Base-by-base conservation (phyloP, 2,888 invertebrate species). In the Drosophila neonasuta region DNA sequence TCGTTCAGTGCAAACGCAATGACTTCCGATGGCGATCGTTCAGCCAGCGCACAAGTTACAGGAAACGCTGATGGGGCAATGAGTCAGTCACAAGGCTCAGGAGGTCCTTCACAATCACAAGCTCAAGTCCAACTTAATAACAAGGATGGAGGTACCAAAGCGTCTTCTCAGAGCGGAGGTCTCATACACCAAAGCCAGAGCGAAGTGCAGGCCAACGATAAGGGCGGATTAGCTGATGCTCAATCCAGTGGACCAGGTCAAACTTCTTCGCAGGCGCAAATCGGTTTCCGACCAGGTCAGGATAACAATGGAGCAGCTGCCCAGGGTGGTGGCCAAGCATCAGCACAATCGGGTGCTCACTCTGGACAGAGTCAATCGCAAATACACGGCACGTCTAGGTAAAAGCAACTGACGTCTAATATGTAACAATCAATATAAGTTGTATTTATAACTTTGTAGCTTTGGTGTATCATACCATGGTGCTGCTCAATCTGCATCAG, bases 181-280 rank as follows among this genome's bases (percentile, higher is more conserved):
- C 91, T 92, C 74, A 93, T 94, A 86, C 96, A 96, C 86, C 95
- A 95, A n/a, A 95, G 91, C 67, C 91, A 91, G 69, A 91, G 91
- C 56, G 91, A 91, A 72, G 91, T 96, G 0, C 95, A 96, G 91
- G 96, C 96, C 3, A 95, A 95, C 71, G 93, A 94, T 32, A 95
- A 94, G 90, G 96, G 97, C 15, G 96, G 96, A 4, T 93, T 96
- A 92, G 96, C 96, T 2, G 96, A 96, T 89, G 95, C 96, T 0
- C 96, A 96, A 91, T 95, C 96, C 0, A 94, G 94, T 82, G 96
- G 96, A 0, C 95, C 95, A 2, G 96, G 96, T 4, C 95, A 94
- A 81, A 96, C 96, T 1, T 96, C 96, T 0, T 96, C 96, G 34
- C 96, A 97, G 91, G 96, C 97, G 3, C 96, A 97, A 91, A 96